Evolutionary conservation across 2,888 invertebrate genomes (phyloP), one percentile per base, ranked within the genome.

Genomic region (Plebejus argus): DNA sequence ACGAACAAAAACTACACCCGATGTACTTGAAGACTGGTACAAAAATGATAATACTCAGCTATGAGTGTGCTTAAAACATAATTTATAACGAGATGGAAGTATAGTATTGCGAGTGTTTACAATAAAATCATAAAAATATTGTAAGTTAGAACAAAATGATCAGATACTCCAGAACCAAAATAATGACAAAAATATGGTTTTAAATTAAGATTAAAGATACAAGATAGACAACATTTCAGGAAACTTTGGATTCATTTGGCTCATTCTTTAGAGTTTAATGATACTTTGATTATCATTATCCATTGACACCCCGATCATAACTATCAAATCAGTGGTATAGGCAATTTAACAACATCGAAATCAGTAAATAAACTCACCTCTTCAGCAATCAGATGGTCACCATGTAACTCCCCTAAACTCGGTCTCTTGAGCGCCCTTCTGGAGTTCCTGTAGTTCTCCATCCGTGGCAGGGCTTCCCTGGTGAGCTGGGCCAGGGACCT

Each of bases 361-460:
- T 39, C 39, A 39, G 2, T 28, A 28, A 28, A 20, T 61, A 10
- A 66, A 81, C 86, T 82, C 82, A 91, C 93, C 89, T 93, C 94
- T 82, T 93, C 94, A 3, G 88, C 86, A 18, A 94, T 93, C 6
- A 93, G 83, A 82, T 93, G 87, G 76, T 96, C 96, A 33, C 97
- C 97, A 85, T 98, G 98, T 71, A 98, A 91, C 85, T 98, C 97
- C 28, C 98, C 97, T 78, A 98, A 94, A 35, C 98, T 97, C 1
- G 98, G 98, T 81, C 98, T 95, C 87, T 97, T 97, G 76, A 96
- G 89, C 0, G 97, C 96, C 82, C 97, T 94, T 84, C 96, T 96
- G 0, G 97, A 96, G 87, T 96, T 96, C 85, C 97, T 95, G 86
- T 98, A 98, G 88, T 98, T 97, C 86, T 98, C 97, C 90, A 97